Evolutionary conservation across 2,888 invertebrate genomes (phyloP).

Genomic region (Zaprionus lineosus): DNA sequence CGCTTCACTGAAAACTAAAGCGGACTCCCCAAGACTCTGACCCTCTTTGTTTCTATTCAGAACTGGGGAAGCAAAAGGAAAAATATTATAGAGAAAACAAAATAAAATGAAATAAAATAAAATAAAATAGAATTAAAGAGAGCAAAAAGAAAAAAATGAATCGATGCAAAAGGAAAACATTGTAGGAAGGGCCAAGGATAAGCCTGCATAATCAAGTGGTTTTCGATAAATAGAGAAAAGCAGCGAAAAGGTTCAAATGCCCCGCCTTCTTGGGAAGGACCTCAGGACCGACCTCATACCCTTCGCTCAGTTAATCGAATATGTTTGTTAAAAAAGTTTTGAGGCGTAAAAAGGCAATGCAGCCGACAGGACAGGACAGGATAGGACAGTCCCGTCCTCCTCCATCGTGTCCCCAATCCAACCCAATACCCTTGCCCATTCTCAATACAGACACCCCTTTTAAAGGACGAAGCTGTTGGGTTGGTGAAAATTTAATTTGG

Average conservation of each 20-base stretch:
- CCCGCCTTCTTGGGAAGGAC: no score
- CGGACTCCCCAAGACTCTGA: no score
- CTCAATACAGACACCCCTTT: slow-evolving; percentile 17
- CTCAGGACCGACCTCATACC: neutral
- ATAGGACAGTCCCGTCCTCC: no score
- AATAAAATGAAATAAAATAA: slow-evolving; percentile 23
- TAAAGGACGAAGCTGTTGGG: slow-evolving; percentile 14
- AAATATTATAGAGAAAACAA: slow-evolving; percentile 48
- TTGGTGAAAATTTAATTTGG: slow-evolving; percentile 63
- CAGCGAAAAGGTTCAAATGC: slow-evolving; percentile 25
- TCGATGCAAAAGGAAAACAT: slow-evolving; percentile 48
- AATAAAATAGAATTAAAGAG: slow-evolving; percentile 29
- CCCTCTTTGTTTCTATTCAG: no score
- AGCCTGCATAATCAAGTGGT: slow-evolving; percentile 80
- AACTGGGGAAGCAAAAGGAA: slow-evolving; percentile 23
- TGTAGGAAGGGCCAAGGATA: slow-evolving; percentile 62
- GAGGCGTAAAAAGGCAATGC: slow-evolving; percentile 68
- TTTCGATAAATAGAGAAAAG: slow-evolving; percentile 75
- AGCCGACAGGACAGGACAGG: no score
- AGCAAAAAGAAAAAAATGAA: slow-evolving; percentile 24
- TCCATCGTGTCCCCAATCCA: no score
- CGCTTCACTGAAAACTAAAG: slow-evolving; percentile 61
- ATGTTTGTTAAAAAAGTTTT: slow-evolving; percentile 74
- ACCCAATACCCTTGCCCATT: neutral
- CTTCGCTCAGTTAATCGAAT: slow-evolving; percentile 67